Conservation (phyloP, 2,888 invertebrate species). For the Drosophila kanekoi region DNA sequence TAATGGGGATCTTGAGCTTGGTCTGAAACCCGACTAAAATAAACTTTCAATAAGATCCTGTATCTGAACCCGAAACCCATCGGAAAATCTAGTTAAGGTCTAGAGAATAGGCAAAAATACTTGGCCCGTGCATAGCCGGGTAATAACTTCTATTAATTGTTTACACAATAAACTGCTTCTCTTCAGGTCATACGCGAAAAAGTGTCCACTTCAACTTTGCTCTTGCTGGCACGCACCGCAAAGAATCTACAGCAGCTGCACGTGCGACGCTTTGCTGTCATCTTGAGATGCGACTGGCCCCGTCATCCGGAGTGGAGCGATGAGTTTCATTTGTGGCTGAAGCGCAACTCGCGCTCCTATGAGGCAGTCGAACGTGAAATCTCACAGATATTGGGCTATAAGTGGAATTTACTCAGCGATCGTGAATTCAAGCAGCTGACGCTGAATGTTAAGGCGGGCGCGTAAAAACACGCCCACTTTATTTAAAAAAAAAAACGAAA, state of each 20-base stretch:
- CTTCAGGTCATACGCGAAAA: slow-evolving; percentile 89
- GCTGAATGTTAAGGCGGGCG: slow-evolving; percentile 57
- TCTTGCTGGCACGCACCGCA: slow-evolving; percentile 89
- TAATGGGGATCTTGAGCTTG: too few species aligned
- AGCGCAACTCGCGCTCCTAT: slow-evolving; percentile 87
- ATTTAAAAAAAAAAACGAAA: not conserved
- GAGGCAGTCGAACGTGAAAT: slow-evolving; percentile 89
- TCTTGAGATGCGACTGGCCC: slow-evolving; percentile 90
- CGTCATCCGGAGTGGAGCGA: slow-evolving; percentile 88
- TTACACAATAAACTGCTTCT: not conserved
- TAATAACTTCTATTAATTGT: not conserved
- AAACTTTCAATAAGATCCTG: too few species aligned
- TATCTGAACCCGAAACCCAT: too few species aligned
- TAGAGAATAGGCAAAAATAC: too few species aligned
- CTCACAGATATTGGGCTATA: slow-evolving; percentile 88
- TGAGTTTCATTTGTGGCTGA: slow-evolving; percentile 89
- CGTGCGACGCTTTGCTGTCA: slow-evolving; percentile 90
- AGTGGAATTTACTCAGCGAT: slow-evolving; percentile 89
- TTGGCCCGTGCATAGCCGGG: not conserved
- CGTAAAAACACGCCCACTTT: slow-evolving; percentile 22
- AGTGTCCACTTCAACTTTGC: slow-evolving; percentile 91
- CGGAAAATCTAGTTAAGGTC: too few species aligned
- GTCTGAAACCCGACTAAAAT: too few species aligned
- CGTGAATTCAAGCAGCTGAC: slow-evolving; percentile 87
- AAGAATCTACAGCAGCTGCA: slow-evolving; percentile 88